Base-by-base conservation (phyloP, 1,140 invertebrate genomes). In the Dinoponera quadriceps region DNA sequence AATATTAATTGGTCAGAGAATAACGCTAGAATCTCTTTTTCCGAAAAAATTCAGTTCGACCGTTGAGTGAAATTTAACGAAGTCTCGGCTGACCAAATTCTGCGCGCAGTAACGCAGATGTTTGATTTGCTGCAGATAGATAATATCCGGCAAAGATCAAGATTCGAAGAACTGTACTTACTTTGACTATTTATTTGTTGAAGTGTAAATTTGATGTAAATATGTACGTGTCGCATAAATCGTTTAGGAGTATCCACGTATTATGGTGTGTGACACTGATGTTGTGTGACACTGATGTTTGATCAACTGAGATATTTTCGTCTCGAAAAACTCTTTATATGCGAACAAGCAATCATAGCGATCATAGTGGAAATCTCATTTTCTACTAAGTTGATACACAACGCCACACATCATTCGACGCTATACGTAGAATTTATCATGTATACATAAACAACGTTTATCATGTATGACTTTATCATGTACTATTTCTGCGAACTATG, bases 271-370 rank as follows among this genome's bases (percentile, higher is more conserved):
- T 51, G 44, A n/a, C 22, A n/a, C n/a, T n/a, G n/a, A n/a, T n/a
- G n/a, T n/a, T n/a, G n/a, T n/a, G n/a, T 27, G 22, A n/a, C 11
- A 68, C 14, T n/a, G n/a, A n/a, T n/a, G 14, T 71, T 72, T 3
- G n/a, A 57, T 20, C 11, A 57, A 72, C 51, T 71, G 27, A n/a
- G n/a, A 57, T 22, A 14, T 20, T 57, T 57, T 72, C 7, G 55
- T 38, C 69, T 68, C 5, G 20, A 16, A 68, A 68, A 49, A 16
- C 65, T 72, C 7, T 72, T 72, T 72, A 72, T 72, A 57, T 72
- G 27, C 51, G 55, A 55, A 72, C 16, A 72, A 20, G 16, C 11
- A 66, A 44, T 66, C 27, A 69, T 29, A 3, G 20, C 25, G 14
- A 55, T 71, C 13, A 29, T 20, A 33, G 38, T 5, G 20, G 25